phyloP scores from a whole-genome alignment of 2,113 vertebrate genomes.

The Aegithalos caudatus region DNA sequence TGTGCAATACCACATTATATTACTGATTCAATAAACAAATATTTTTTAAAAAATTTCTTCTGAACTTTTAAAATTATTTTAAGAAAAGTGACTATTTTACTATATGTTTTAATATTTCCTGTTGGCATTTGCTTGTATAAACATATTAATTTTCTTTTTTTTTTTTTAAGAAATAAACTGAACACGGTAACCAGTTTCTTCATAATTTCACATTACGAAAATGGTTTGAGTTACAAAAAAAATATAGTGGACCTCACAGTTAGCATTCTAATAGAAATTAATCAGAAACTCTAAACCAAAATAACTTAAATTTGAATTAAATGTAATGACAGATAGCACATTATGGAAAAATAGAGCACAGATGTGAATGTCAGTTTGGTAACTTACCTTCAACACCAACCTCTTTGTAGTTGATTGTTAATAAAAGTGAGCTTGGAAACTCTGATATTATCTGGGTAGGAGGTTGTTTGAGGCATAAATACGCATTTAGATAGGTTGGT shows the following conservation, averaged over 20 bases:
- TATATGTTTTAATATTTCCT: background rate
- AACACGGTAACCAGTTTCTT: accelerated
- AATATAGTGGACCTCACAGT: background rate
- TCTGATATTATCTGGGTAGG: background rate
- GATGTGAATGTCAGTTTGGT: background rate
- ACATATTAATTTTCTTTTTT: background rate
- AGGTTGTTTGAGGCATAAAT: background rate
- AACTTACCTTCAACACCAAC: background rate
- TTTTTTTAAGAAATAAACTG: background rate
- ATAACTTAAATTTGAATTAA: background rate
- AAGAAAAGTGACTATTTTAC: background rate
- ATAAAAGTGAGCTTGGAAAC: background rate
- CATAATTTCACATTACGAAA: background rate
- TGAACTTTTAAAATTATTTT: background rate
- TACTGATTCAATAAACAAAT: background rate
- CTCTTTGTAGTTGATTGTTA: background rate
- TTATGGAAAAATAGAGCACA: background rate
- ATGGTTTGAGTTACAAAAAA: background rate
- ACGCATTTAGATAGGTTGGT: background rate
- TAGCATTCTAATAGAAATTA: background rate
- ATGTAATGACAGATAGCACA: background rate
- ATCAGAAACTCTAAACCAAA: background rate
- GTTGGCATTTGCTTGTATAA: background rate
- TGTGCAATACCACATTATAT: background rate
- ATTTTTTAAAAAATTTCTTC: accelerated